These are phyloP conservation scores for Merops nubicus DNA, from an alignment of 2,113 vertebrate genomes.

Conservation along the genomic window DNA sequence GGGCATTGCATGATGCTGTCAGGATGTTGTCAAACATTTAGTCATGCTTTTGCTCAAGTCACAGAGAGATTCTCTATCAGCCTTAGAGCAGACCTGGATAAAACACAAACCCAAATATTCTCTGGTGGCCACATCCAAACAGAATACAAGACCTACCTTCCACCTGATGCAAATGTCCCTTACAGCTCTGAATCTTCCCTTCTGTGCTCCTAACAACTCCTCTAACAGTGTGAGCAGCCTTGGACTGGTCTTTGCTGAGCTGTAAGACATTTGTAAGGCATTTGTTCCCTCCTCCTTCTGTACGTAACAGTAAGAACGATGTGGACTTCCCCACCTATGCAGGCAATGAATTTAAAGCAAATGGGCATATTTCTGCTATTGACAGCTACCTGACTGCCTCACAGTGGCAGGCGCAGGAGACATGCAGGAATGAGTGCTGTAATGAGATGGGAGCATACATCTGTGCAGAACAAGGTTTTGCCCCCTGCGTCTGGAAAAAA, in stretches of 20 bases:
- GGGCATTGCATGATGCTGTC: too few relatives aligned
- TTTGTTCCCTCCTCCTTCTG: not conserved
- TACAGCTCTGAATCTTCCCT: not conserved
- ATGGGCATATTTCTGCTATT: not conserved
- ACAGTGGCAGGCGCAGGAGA: not conserved
- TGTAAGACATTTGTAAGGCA: not conserved
- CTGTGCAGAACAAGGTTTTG: not conserved
- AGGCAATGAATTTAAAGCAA: not conserved
- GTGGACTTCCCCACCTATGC: not conserved
- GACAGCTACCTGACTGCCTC: not conserved
- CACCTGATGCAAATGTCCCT: not conserved
- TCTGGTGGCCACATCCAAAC: not conserved
- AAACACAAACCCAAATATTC: not conserved
- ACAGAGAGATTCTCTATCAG: not conserved
- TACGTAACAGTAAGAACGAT: not conserved
- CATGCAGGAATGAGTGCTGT: not conserved
- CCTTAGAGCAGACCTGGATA: not conserved
- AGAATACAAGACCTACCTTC: not conserved
- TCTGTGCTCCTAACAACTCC: not conserved
- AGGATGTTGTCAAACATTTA: not conserved
- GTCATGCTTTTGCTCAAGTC: not conserved
- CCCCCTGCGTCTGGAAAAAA: not conserved
- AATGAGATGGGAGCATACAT: not conserved
- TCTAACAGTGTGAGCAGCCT: fast-evolving
- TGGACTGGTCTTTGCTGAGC: not conserved